Conservation (phyloP, 2,888 invertebrate genomes). For the Mechanitis messenoides region DNA sequence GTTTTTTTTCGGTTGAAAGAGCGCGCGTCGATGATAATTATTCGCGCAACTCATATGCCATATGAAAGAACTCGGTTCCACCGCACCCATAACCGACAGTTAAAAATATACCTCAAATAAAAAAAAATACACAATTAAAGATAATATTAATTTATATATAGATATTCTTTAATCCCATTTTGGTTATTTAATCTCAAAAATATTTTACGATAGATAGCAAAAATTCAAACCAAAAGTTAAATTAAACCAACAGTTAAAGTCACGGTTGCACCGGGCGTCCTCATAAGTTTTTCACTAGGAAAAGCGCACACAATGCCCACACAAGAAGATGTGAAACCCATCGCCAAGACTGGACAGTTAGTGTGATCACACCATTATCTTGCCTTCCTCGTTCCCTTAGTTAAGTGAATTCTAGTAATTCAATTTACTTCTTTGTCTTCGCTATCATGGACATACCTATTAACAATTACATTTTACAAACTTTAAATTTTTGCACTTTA, state of each 20-base stretch:
- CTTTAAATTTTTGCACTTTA: too few species aligned
- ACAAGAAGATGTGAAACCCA: conserved; percentile 63
- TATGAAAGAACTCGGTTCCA: conserved; percentile 31
- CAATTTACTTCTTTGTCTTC: conserved; percentile 15
- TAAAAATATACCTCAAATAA: conserved; percentile 2
- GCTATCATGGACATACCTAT: too few species aligned
- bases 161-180: too few species aligned
- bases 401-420: conserved; percentile 33
- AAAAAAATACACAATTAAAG: too few species aligned
- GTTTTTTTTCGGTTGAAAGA: conserved; percentile 73
- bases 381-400: conserved; percentile 52
- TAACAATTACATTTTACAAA: too few species aligned
- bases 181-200: too few species aligned
- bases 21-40: conserved; percentile 70
- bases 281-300: conserved; percentile 67
- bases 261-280: conserved; percentile 35
- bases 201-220: neutral
- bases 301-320: conserved; percentile 60
- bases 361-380: conserved; percentile 56
- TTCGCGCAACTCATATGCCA: conserved; percentile 55
- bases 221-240: neutral
- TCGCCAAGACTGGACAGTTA: conserved; percentile 62
- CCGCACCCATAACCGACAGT: conserved; percentile 26
- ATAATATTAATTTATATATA: too few species aligned
- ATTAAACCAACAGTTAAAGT: neutral